Evolutionary conservation across 2,797 vertebrate species (phyloP), one percentile per base, ranked within the genome.

Genomic region (Spinibarbus caldwelli): DNA sequence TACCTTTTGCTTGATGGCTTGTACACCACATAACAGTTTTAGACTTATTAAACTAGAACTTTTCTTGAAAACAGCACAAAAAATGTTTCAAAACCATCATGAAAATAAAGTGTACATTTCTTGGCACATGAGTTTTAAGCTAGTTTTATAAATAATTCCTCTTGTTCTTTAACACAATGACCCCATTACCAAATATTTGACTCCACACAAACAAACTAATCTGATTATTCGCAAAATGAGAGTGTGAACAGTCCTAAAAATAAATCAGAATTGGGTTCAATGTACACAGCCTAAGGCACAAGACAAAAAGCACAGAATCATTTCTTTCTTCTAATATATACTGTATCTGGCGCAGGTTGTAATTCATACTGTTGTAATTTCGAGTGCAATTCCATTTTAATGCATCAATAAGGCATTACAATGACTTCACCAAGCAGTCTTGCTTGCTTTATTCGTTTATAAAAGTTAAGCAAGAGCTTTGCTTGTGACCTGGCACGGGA

Each of bases 401-500:
- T 47, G 70, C 62, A 23, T 66, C 19, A 49, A 29, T 71, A 78
- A 52, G 57, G 70, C 62, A 23, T 66, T 21, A 49, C 36, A 47
- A 49, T 12, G 9, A 36, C 12, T 64, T 68, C 21, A 47, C 57
- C 76, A 76, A 68, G 26, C 15, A 78, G 78, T 80, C 81, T 82
- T 76, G 83, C 77, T 82, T 75, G 29, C 68, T 77, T 86, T 80
- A 82, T 83, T 85, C 34, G 41, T 87, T 87, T 82, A 72, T 85
- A 57, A 86, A 86, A 84, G 29, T 84, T 43, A 78, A 57, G 76
- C 62, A 80, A 83, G 84, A 72, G 66, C 77, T 78, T 66, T 62
- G 80, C 70, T 78, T 86, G 67, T 87, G 84, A 88, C 82, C 78
- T 89, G 85, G 70, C 83, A 76, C 9, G 41, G 78, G 52, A 80